Conservation (phyloP, 2,888 invertebrate genomes). For the Drosophila anceps region DNA sequence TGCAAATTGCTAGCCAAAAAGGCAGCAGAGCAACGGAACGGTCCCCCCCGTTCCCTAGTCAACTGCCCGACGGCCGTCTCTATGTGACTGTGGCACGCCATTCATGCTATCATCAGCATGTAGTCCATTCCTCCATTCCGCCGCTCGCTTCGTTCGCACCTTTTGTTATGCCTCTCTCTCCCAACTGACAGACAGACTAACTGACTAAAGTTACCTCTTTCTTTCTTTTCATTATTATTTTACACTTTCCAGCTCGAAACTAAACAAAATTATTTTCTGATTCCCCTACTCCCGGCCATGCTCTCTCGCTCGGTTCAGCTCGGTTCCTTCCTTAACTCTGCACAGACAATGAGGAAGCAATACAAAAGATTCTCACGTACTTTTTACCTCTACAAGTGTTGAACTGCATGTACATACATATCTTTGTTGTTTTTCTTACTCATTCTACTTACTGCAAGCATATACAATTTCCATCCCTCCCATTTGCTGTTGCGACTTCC, state of each 20-base stretch:
- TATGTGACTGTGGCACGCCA: slow-evolving; percentile 46
- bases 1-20: slow-evolving; percentile 65
- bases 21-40: slow-evolving; percentile 43
- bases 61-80: slow-evolving; percentile 3
- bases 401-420: slow-evolving; percentile 45
- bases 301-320: neutral
- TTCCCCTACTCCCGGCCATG: neutral
- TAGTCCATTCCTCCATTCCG: slow-evolving; percentile 28
- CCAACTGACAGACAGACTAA: slow-evolving; percentile 27
- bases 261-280: slow-evolving; percentile 57
- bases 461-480: slow-evolving; percentile 47
- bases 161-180: slow-evolving; percentile 34
- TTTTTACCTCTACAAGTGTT: slow-evolving; percentile 72
- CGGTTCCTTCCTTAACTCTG: slow-evolving; percentile 46
- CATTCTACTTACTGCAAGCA: slow-evolving; percentile 37
- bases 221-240: slow-evolving; percentile 45
- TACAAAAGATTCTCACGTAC: slow-evolving; percentile 81
- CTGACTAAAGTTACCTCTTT: slow-evolving; percentile 49
- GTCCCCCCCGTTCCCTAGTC: slow-evolving; percentile 1
- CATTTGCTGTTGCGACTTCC: slow-evolving; percentile 28
- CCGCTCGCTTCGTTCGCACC: slow-evolving; percentile 40
- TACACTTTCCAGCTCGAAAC: slow-evolving; percentile 69
- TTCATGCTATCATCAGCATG: slow-evolving; percentile 26
- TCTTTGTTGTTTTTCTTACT: slow-evolving; percentile 17
- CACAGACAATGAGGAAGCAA: slow-evolving; percentile 74